A percentile compares a stretch with the other conserved stretches of the same genome.
phyloP scores from a whole-genome alignment of 2,888 invertebrate genomes.

The Fabriciana adippe region DNA sequence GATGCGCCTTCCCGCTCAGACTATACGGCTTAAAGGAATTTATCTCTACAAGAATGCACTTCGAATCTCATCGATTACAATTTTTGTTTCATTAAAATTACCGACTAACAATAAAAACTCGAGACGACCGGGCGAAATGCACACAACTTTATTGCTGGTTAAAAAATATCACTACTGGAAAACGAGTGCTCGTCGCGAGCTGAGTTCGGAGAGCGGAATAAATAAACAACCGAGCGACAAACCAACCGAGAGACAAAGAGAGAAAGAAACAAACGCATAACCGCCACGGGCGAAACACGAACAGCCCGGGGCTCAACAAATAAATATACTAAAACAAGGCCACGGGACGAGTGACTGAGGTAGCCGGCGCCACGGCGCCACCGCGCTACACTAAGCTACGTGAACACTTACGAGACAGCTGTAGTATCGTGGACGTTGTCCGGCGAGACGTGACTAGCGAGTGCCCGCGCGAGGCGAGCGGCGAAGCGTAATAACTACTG shows the following conservation, averaged over 20 bases:
- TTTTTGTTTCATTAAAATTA: slow-evolving; percentile 75
- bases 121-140: slow-evolving; percentile 53
- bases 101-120: slow-evolving; percentile 72
- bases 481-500: slow-evolving; percentile 73
- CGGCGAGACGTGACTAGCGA: slow-evolving; percentile 74
- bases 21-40: slow-evolving; percentile 80
- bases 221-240: slow-evolving; percentile 72
- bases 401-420: slow-evolving; percentile 79
- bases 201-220: slow-evolving; percentile 61
- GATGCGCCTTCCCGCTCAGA: slow-evolving; percentile 60
- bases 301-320: slow-evolving; percentile 79
- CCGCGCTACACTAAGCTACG: slow-evolving; percentile 56
- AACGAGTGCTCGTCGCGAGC: slow-evolving; percentile 52
- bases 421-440: slow-evolving; percentile 60
- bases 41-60: slow-evolving; percentile 81
- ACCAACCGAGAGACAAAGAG: slow-evolving; percentile 69
- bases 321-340: slow-evolving; percentile 75
- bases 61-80: slow-evolving; percentile 78
- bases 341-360: slow-evolving; percentile 80
- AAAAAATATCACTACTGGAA: slow-evolving; percentile 82
- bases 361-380: slow-evolving; percentile 45
- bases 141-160: slow-evolving; percentile 78
- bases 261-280: slow-evolving; percentile 74
- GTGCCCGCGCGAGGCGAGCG: slow-evolving; percentile 61
- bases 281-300: slow-evolving; percentile 77